Conservation (phyloP, 2,797 vertebrate genomes). For the Lepilemur septentrionalis region DNA sequence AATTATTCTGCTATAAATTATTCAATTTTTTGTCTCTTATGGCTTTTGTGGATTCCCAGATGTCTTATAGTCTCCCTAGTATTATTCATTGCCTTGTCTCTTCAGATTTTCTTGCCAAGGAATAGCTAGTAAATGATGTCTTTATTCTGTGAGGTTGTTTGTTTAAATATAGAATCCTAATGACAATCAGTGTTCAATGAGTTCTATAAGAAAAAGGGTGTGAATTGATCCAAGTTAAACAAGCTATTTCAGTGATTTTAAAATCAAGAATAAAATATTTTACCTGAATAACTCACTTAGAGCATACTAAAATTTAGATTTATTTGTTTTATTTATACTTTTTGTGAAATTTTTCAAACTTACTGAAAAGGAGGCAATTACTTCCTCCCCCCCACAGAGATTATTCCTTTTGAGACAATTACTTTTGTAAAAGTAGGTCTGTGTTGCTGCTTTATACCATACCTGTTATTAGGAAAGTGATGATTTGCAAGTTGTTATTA, state of each 20-base stretch:
- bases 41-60: not conserved
- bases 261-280: slow-evolving; percentile 12
- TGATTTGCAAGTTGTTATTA: not conserved
- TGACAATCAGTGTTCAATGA: not conserved
- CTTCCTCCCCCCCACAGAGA: not conserved
- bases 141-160: not conserved
- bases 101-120: not conserved
- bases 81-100: not conserved
- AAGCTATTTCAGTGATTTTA: not conserved
- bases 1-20: not conserved
- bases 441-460: not conserved
- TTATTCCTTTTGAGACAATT: not conserved
- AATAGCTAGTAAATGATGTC: not conserved
- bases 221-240: slow-evolving; percentile 1
- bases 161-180: too few species aligned
- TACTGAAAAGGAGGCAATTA: not conserved
- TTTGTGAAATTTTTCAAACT: not conserved
- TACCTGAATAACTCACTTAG: not conserved
- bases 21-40: not conserved
- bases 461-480: not conserved
- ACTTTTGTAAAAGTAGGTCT: not conserved
- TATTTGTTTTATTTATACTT: not conserved
- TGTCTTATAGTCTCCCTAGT: not conserved
- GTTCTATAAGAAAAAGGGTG: not conserved
- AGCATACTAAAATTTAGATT: not conserved